Conservation (phyloP, 2,113 vertebrate species). For the Pavo muticus region DNA sequence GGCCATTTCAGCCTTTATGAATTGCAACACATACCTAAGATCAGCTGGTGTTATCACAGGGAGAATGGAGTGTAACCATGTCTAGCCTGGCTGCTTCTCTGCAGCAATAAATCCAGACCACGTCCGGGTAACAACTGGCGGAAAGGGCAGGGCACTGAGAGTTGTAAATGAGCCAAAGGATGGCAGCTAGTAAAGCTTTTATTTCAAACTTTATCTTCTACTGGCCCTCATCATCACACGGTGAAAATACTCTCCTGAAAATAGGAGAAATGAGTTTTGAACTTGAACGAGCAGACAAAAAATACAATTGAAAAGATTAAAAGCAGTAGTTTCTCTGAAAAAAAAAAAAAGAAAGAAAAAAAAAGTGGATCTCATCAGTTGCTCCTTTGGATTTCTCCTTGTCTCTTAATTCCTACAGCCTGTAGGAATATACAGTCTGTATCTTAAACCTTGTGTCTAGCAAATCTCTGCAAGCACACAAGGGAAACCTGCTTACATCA, state of each 20-base stretch:
- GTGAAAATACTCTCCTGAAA: conserved; percentile 22
- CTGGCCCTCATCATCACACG: background rate
- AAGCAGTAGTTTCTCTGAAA: background rate
- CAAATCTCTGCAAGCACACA: background rate
- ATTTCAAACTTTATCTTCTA: background rate
- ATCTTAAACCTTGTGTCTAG: background rate
- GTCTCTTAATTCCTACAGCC: background rate
- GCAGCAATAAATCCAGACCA: background rate
- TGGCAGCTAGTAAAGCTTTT: background rate
- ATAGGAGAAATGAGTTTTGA: background rate
- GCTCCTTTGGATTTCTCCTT: background rate
- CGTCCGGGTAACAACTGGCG: background rate
- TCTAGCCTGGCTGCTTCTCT: background rate
- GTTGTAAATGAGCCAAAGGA: background rate
- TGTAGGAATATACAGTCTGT: background rate
- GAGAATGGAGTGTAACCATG: background rate
- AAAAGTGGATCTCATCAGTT: background rate
- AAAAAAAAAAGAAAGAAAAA: background rate
- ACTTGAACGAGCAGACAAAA: background rate
- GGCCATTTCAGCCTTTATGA: background rate
- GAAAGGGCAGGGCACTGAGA: background rate
- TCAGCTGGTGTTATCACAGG: background rate
- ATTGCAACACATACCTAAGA: conserved; percentile 18
- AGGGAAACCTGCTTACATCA: background rate
- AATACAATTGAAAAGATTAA: background rate